Conservation (phyloP, 2,888 invertebrate genomes). For the Scotopteryx bipunctaria region DNA sequence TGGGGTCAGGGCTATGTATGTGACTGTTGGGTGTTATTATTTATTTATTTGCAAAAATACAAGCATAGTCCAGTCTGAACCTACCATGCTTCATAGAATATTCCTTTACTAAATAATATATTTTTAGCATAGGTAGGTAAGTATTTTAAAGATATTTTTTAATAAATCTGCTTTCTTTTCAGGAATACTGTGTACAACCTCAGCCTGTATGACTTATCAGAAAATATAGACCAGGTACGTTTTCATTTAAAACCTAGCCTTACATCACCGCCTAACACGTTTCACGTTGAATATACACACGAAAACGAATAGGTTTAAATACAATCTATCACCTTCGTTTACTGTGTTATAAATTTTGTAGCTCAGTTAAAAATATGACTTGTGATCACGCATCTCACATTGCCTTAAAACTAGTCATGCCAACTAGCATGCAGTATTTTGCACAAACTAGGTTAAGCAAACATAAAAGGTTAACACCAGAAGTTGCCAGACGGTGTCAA, state of each 20-base stretch:
- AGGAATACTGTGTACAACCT: constrained; percentile 96
- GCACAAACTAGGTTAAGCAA: constrained; percentile 31
- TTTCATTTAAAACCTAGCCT: neutral
- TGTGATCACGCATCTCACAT: constrained; percentile 18
- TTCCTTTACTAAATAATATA: too few species aligned
- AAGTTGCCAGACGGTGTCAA: constrained; percentile 15
- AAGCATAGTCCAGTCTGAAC: too few species aligned
- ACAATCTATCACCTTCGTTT: neutral
- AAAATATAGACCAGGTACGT: constrained; percentile 87
- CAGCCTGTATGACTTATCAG: constrained; percentile 91
- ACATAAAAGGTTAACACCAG: constrained; percentile 24
- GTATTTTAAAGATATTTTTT: too few species aligned
- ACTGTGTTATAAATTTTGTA: constrained; percentile 1
- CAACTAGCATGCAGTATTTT: constrained; percentile 25
- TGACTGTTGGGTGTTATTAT: too few species aligned
- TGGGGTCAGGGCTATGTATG: too few species aligned
- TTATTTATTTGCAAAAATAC: too few species aligned
- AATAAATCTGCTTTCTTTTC: constrained; percentile 66
- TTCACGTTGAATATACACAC: neutral
- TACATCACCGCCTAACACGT: too few species aligned
- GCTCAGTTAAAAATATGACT: constrained; percentile 19
- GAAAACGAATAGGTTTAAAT: neutral
- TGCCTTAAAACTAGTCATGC: constrained; percentile 9
- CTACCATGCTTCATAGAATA: too few species aligned
- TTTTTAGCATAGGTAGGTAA: too few species aligned